Conservation (phyloP, 2,888 invertebrate genomes). For the Schrankia costaestrigalis region DNA sequence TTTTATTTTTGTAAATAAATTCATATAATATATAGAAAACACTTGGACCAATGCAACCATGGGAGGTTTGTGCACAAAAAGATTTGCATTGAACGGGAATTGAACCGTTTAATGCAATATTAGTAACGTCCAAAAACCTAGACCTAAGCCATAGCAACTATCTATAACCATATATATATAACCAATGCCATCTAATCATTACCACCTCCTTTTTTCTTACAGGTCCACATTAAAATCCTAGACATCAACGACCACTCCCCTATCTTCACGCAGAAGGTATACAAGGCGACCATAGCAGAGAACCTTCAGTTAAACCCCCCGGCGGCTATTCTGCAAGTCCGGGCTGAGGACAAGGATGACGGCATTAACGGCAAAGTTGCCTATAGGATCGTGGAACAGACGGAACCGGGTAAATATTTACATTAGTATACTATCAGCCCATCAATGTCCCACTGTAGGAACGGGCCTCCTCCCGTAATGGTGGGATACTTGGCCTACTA, state of each 20-base stretch:
- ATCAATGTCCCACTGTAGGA: too few relatives aligned
- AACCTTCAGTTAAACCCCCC: conserved; percentile 90
- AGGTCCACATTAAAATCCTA: conserved; percentile 87
- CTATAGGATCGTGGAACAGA: conserved; percentile 85
- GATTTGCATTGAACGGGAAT: too few relatives aligned
- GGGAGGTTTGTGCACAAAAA: too few relatives aligned
- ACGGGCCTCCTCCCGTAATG: too few relatives aligned
- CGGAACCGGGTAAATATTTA: conserved; percentile 54
- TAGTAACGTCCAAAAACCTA: too few relatives aligned
- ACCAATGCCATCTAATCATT: not conserved
- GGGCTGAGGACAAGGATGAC: conserved; percentile 90
- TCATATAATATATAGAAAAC: too few relatives aligned
- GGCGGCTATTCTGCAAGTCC: conserved; percentile 89
- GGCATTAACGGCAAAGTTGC: conserved; percentile 88
- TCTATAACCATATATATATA: not conserved
- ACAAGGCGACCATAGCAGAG: conserved; percentile 90
- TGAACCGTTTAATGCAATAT: too few relatives aligned
- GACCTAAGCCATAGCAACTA: too few relatives aligned
- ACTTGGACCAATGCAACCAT: too few relatives aligned
- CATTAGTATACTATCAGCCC: not conserved
- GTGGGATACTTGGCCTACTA: too few relatives aligned
- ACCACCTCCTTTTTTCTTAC: conserved; percentile 6
- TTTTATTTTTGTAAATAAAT: too few relatives aligned
- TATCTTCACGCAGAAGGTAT: conserved; percentile 87
- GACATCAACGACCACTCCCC: conserved; percentile 96